Evolutionary conservation across 2,797 vertebrate species (phyloP), one percentile per base, ranked within the genome.

Genomic region (Antrozous pallidus): DNA sequence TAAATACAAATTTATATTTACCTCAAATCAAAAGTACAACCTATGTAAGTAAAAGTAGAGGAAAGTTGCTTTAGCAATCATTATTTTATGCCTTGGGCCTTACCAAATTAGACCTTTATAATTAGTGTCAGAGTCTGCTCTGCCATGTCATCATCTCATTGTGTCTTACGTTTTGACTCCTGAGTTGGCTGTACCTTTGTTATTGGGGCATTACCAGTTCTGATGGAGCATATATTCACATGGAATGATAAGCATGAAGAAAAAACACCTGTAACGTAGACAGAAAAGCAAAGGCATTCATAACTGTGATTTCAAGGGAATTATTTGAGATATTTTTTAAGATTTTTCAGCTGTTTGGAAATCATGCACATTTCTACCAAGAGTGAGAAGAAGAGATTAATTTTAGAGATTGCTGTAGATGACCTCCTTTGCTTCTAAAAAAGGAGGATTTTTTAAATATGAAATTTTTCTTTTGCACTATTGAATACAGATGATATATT

Each of bases 401-500:
- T 69, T 90, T 95, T 85, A 93, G 67, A 83, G 22, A 91, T 8
- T 16, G 49, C 33, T 61, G 10, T 77, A 92, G 65, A 42, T 73
- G n/a, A 80, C 40, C 22, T 88, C 56, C 63, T 94, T 45, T 94
- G 40, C 73, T 91, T 93, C 49, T 47, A 45, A 88, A 88, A 78
- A 63, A 22, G 26, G 8, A 70, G 5, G 4, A 4, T n/a, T 33
- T 82, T 90, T 89, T 90, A 26, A n/a, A 65, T 73, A 31, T 63
- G 36, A 93, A 92, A 80, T 54, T 95, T 95, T 94, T 87, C 61
- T 89, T 93, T 94, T 91, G 18, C 14, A 40, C 56, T 84, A 80
- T 47, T 54, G 16, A 75, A 18, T 51, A 20, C 17, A 78, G 17
- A 17, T 56, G 8, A 90, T 84, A 88, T 92, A 20, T 80, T 92